Conservation (phyloP, 2,113 vertebrate species). For the Xiphorhynchus elegans region DNA sequence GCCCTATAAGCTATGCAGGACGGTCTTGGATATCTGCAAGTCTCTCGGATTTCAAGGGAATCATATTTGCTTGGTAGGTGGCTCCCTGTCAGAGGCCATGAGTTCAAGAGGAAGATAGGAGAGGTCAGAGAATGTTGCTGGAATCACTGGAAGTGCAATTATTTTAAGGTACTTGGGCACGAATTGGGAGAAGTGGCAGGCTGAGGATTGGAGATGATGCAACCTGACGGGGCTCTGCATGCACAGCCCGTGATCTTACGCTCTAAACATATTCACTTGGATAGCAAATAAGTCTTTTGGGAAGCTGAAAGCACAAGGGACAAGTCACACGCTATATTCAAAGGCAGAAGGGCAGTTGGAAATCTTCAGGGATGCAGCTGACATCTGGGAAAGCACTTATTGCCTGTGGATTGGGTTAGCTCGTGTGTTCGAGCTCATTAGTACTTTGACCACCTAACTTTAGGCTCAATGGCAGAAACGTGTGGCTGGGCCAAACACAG, state of each 20-base stretch:
- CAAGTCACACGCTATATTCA: neutral
- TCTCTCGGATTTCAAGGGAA: neutral
- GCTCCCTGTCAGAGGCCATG: neutral
- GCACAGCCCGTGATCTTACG: neutral
- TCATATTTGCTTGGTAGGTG: neutral
- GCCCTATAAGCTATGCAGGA: neutral
- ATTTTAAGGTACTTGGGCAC: neutral
- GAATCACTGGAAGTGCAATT: neutral
- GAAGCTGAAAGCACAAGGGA: neutral
- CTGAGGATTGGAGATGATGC: neutral
- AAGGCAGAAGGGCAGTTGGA: conserved; percentile 10
- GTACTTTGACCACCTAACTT: neutral
- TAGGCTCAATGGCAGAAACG: neutral
- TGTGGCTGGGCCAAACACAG: neutral
- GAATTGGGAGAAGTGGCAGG: neutral
- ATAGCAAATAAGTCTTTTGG: neutral
- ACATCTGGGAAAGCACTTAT: neutral
- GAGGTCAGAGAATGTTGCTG: neutral
- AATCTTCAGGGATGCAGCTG: neutral
- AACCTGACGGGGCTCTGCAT: neutral
- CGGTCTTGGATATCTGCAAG: neutral
- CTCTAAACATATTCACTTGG: neutral
- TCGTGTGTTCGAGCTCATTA: fast-evolving
- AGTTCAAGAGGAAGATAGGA: neutral
- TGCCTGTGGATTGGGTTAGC: neutral